Percentiles rank a stretch among this genome's conserved stretches.
These are phyloP conservation scores for Dunckerocampus dactyliophorus DNA, from an alignment of 2,113 vertebrate species.

Conservation along the genomic window DNA sequence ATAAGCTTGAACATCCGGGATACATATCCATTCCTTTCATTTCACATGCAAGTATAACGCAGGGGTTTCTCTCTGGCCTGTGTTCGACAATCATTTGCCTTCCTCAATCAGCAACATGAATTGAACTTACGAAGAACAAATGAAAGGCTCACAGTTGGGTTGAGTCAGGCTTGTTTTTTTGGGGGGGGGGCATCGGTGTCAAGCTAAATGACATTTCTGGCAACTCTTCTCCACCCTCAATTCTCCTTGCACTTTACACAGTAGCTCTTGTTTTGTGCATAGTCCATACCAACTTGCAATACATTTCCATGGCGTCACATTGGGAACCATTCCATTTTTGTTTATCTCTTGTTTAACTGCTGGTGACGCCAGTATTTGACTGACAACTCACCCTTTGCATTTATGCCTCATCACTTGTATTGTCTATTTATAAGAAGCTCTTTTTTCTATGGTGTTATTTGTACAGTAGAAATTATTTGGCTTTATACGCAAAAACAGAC, in stretches of 20 bases:
- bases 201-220: conserved; percentile 59
- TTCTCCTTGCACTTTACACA: conserved; percentile 69
- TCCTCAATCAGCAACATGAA: not conserved
- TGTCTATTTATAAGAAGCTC: not conserved
- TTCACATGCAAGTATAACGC: conserved; percentile 9
- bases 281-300: conserved; percentile 58
- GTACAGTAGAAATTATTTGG: not conserved
- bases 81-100: conserved; percentile 34
- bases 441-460: conserved; percentile 2
- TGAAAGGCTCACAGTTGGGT: not conserved
- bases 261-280: conserved; percentile 55
- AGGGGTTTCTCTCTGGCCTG: not conserved
- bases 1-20: conserved; percentile 39
- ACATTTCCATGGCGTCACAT: not conserved
- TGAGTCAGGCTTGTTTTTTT: no score
- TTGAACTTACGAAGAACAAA: not conserved
- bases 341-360: not conserved
- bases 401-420: not conserved
- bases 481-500: conserved; percentile 9
- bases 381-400: not conserved
- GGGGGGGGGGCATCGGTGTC: no score
- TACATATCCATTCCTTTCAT: conserved; percentile 15
- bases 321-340: not conserved
- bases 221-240: conserved; percentile 28
- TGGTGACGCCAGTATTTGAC: not conserved